phyloP scores from a whole-genome alignment of 2,797 vertebrate species.

The Enteromius paludinosus region DNA sequence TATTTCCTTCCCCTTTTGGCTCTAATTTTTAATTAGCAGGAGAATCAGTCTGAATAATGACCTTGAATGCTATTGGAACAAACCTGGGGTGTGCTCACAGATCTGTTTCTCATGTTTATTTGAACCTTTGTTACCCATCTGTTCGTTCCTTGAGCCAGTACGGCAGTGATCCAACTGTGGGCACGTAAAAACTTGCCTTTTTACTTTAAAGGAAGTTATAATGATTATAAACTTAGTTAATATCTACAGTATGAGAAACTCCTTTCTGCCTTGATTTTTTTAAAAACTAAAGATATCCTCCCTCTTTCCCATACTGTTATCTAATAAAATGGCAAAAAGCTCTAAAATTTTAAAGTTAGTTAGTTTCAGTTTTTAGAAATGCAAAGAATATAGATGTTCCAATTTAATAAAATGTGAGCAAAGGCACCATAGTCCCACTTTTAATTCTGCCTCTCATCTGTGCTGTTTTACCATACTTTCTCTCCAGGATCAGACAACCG shows the following conservation, averaged over 20 bases:
- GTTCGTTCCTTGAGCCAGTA: not conserved
- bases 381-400: not conserved
- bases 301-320: not conserved
- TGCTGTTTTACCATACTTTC: constrained; percentile 21
- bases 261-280: not conserved
- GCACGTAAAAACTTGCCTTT: not conserved
- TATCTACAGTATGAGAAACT: not conserved
- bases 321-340: not conserved
- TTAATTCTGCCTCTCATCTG: constrained; percentile 18
- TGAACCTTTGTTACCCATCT: not conserved
- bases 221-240: not conserved
- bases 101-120: constrained; percentile 17
- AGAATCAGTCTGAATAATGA: constrained; percentile 53
- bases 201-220: not conserved
- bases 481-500: constrained; percentile 6
- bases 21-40: constrained; percentile 63
- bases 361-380: not conserved
- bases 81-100: constrained; percentile 9
- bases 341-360: not conserved
- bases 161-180: not conserved
- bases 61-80: constrained; percentile 33
- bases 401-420: not conserved
- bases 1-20: constrained; percentile 69
- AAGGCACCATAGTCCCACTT: not conserved
- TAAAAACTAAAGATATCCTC: not conserved